Evolutionary conservation across 2,797 vertebrate species (phyloP).

Genomic region (Chiloscyllium punctatum): DNA sequence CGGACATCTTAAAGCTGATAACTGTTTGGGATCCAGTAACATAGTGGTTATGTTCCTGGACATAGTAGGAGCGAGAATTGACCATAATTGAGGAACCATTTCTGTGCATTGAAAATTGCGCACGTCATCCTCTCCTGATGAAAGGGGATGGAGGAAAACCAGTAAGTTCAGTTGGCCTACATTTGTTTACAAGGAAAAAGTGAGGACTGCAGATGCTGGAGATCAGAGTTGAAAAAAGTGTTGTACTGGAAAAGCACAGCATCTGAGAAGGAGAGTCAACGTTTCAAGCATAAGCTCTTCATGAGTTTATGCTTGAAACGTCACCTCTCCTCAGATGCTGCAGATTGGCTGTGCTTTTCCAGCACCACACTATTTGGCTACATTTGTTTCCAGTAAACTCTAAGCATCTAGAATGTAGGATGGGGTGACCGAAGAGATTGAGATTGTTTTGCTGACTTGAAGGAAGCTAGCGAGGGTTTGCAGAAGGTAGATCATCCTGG

Average conservation of each 20-base stretch:
- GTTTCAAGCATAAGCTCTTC: too few relatives aligned
- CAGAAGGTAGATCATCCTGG: neutral
- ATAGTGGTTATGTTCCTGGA: neutral
- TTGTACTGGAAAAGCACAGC: too few relatives aligned
- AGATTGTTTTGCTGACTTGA: neutral
- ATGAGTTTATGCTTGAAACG: too few relatives aligned
- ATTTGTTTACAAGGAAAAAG: neutral
- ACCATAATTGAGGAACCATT: neutral
- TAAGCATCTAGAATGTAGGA: neutral
- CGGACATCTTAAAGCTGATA: neutral
- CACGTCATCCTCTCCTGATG: neutral
- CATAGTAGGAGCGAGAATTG: neutral
- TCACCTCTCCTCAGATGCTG: too few relatives aligned
- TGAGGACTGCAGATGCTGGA: too few relatives aligned
- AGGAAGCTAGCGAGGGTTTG: neutral
- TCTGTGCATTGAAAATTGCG: neutral
- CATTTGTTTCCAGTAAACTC: too few relatives aligned
- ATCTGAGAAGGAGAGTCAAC: too few relatives aligned
- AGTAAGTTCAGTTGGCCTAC: neutral
- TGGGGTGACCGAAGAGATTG: neutral
- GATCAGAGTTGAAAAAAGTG: too few relatives aligned
- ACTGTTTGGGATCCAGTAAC: neutral
- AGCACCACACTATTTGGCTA: too few relatives aligned
- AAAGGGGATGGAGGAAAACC: neutral
- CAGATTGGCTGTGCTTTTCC: too few relatives aligned